Conservation (phyloP, 2,888 invertebrate genomes). For the Fissipunctia ypsillon region DNA sequence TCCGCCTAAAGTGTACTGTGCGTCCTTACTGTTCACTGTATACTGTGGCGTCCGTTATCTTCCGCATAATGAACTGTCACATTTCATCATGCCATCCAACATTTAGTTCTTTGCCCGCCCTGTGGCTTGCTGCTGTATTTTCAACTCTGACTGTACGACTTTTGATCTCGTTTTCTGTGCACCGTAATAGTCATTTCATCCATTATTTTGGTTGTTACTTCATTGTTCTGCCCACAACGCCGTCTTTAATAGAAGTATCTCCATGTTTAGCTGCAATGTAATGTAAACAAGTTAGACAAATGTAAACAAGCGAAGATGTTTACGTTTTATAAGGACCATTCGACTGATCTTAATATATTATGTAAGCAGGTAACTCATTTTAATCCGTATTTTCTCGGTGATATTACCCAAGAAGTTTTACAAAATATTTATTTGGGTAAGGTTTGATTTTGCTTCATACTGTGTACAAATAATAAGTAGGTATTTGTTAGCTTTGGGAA, state of each 20-base stretch:
- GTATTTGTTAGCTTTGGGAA: background rate
- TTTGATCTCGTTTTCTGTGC: conserved; percentile 43
- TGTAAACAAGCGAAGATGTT: conserved; percentile 35
- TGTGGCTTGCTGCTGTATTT: conserved; percentile 45
- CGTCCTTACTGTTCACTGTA: conserved; percentile 61
- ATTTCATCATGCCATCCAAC: conserved; percentile 68
- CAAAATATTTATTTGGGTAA: background rate
- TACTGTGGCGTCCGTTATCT: conserved; percentile 67
- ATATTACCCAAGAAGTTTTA: background rate
- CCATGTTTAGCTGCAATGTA: conserved; percentile 63
- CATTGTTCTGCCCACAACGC: conserved; percentile 56
- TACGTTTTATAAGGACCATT: conserved; percentile 23
- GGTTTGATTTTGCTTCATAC: background rate
- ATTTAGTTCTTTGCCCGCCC: conserved; percentile 62
- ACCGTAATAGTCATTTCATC: conserved; percentile 52
- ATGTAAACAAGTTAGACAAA: conserved; percentile 59
- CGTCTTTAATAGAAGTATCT: conserved; percentile 57
- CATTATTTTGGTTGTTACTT: conserved; percentile 63
- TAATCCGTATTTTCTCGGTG: background rate
- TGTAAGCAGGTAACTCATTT: background rate
- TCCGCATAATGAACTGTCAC: conserved; percentile 70
- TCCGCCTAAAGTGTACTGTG: conserved; percentile 66
- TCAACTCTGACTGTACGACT: conserved; percentile 39
- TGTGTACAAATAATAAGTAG: background rate
- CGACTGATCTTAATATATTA: conserved; percentile 1